Base-by-base conservation (phyloP, 2,113 vertebrate species). In the Perccottus glenii region DNA sequence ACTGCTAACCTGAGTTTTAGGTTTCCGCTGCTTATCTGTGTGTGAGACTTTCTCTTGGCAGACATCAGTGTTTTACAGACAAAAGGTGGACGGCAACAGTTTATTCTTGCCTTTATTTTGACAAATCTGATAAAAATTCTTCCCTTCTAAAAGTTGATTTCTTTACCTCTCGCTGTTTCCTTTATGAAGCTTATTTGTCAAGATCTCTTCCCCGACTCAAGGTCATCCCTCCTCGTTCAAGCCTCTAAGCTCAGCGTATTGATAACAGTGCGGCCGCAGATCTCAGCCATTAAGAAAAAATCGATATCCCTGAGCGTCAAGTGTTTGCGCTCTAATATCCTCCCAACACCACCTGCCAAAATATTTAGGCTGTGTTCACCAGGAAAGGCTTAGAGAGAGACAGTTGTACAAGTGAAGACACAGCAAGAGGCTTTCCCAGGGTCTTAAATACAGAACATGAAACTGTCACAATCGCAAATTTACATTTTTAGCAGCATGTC, bases 361-460 rank as follows among this genome's bases (percentile, higher is more conserved):
- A 91, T 89, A 86, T 92, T 84, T 80, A 82, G 75, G 68, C 76
- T 84, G 75, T 79, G 69, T 85, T 90, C 66, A 81, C 19, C 64
- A 51, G 68, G 63, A 59, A 67, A 73, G 62, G 73, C 74, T 70
- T 44, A 76, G 27, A 64, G 32, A 49, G 35, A 64, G 47, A 57
- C 33, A n/a, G 42, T 55, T 44, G 72, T 73, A 64, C 61, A 64
- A 58, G 62, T 14, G 51, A 53, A 60, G 73, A 67, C 44, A 53
- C 52, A 50, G 50, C 45, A 11, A 1, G 27, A 3, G 12, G 70
- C 57, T 72, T 14, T 11, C 47, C 32, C 32, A 2, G 32, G 61
- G 58, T 59, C 50, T 66, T 44, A 66, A 58, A 60, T 27, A 27
- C 19, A 69, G 44, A 61, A 61, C 11, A 38, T 11, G 44, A 12